Evolutionary conservation across 2,797 vertebrate genomes (phyloP), one percentile per base, ranked within the genome.

Genomic region (Rousettus madagascariensis): DNA sequence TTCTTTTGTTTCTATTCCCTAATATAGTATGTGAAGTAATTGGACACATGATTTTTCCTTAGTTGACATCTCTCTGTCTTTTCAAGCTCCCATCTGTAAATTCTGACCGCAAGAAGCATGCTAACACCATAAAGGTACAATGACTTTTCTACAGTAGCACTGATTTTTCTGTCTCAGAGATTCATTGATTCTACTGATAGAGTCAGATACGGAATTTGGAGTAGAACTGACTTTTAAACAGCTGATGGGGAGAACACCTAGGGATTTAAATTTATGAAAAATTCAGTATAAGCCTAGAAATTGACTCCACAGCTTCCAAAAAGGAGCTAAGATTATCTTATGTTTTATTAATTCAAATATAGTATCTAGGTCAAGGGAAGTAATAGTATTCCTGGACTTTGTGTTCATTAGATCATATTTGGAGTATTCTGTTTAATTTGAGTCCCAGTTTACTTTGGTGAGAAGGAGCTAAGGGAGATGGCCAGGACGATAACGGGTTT

Each of bases 331-430:
- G 51, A 91, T 90, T 77, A 71, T 86, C n/a, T 90, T 89, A 33
- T 33, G 53, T 69, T 92, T 49, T 49, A 59, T 83, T 95, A 92
- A 86, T 96, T 96, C 96, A 93, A 96, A 93, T 85, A 72, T 33
- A 71, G 61, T 92, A 36, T 86, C 65, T 79, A 93, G 46, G 85
- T 91, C 71, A 92, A 63, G 38, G 19, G 61, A 84, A 57, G 24
- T 90, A 90, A 74, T 92, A 79, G 86, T 68, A 6, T 66, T 95
- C 53, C 38, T 95, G 82, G 33, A 94, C 61, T 88, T 95, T 26
- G 61, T 94, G 38, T 89, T 95, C 43, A 65, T 95, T 95, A 89
- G 53, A 16, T 91, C 71, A 61, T 89, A 78, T 94, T 96, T 96
- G 82, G 78, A 91, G 79, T 92, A 92, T 75, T 90, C 7, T 33